These are phyloP conservation scores for Caenorhabditis becei DNA, from an alignment of 2,888 invertebrate species.

Conservation along the genomic window DNA sequence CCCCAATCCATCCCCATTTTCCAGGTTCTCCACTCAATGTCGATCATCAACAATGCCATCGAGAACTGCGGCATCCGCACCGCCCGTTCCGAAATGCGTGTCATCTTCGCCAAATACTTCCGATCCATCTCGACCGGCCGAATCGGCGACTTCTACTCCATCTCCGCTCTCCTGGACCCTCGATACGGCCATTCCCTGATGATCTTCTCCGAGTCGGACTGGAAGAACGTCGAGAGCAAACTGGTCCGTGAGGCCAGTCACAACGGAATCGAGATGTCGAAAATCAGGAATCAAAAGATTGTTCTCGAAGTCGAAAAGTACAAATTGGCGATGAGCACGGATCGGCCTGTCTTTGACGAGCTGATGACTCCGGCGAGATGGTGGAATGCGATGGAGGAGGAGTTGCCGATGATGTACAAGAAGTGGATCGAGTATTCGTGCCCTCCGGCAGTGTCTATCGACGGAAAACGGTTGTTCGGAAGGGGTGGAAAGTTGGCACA, in stretches of 20 bases:
- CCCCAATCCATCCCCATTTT: no score
- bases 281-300: no score
- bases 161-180: constrained; percentile 34
- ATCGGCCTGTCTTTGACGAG: constrained; percentile 9
- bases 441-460: constrained; percentile 38
- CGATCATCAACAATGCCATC: constrained; percentile 22
- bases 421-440: constrained; percentile 33
- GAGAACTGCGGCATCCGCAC: constrained; percentile 20
- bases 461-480: constrained; percentile 34
- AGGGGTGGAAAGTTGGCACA: constrained; percentile 46
- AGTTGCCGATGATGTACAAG: constrained; percentile 22
- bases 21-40: constrained; percentile 27
- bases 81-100: constrained; percentile 4
- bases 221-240: constrained; percentile 18
- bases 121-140: constrained; percentile 8
- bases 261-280: not conserved
- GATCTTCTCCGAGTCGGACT: constrained; percentile 30
- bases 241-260: no score
- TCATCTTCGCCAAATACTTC: constrained; percentile 28
- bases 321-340: not conserved
- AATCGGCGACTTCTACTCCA: constrained; percentile 30
- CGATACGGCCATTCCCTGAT: constrained; percentile 25
- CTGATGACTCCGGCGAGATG: not conserved
- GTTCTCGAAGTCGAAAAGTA: not conserved
- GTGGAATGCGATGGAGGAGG: constrained; percentile 15